phyloP scores from a whole-genome alignment of 2,797 vertebrate species.

The Benthosema pterotum region DNA sequence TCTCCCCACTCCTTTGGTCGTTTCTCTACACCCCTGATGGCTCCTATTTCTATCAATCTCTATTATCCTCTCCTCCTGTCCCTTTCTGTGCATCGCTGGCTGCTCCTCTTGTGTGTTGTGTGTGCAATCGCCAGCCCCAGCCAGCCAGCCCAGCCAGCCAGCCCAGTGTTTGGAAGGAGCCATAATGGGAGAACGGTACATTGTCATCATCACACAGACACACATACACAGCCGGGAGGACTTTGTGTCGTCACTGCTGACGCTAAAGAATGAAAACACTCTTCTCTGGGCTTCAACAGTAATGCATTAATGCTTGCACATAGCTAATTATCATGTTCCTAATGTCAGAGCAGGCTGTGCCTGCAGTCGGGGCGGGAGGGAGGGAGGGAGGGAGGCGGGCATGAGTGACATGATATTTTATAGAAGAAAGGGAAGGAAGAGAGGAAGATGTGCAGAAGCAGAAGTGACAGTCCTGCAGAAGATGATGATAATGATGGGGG shows the following conservation, averaged over 20 bases:
- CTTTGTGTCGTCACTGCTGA: too few relatives aligned
- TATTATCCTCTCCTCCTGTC: constrained; percentile 39
- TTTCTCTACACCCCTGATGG: constrained; percentile 70
- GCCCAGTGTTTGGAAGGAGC: not conserved
- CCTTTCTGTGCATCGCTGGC: constrained; percentile 27
- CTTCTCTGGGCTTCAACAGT: too few relatives aligned
- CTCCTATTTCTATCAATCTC: constrained; percentile 67
- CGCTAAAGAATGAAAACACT: too few relatives aligned
- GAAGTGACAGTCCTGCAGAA: constrained; percentile 45
- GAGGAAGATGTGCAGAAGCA: constrained; percentile 53
- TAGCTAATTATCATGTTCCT: not conserved
- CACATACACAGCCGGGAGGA: too few relatives aligned
- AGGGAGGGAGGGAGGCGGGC: constrained; percentile 16
- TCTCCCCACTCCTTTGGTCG: constrained; percentile 67
- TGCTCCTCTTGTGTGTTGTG: constrained; percentile 17
- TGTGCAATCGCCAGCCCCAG: too few relatives aligned
- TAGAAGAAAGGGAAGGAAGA: constrained; percentile 55
- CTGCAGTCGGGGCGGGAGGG: constrained; percentile 7
- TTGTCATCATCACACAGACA: not conserved
- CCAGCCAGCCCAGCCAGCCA: too few relatives aligned
- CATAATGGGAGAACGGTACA: not conserved
- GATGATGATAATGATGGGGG: constrained; percentile 9
- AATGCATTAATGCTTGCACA: not conserved
- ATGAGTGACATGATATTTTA: constrained; percentile 27
- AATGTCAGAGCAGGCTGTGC: constrained; percentile 8